Evolutionary conservation across 2,888 invertebrate genomes (phyloP), one percentile per base, ranked within the genome.

Genomic region (Oasisia sp.): DNA sequence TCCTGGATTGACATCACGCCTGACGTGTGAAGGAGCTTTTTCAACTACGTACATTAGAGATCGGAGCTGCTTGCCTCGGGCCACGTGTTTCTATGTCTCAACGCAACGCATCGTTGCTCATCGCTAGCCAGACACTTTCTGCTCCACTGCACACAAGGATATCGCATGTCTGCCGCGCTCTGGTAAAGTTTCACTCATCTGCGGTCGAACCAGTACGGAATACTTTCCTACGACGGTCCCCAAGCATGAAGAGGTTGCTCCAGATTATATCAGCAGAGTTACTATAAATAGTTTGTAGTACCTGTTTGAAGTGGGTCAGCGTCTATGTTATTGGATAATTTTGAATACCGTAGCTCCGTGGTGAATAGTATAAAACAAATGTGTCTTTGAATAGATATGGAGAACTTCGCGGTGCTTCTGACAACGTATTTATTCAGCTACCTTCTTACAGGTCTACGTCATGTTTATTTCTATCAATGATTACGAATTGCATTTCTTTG

Each of bases 231-330:
- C 74, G 74, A 74, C 27, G 74, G 14, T 74, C 27, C 19, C 27
- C 74, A 74, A n/a, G 19, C 74, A 74, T 74, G 19, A 74, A 19
- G 4, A 19, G 74, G 74, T 19, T 74, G 74, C 74, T 74, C 74
- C 74, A 74, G 74, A 74, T 74, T 74, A 27, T 74, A 74, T 74
- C 74, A 74, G n/a, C 74, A 74, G n/a, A 74, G 27, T 74, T 74
- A 74, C 74, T 27, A 27, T 38, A 74, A 74, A 74, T 74, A 74
- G 74, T 19, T 2, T 27, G 27, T n/a, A 27, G 27, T 27, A 74
- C n/a, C 74, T 74, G 74, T 19, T 27, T 27, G 74, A 74, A 74
- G 0, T 74, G n/a, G 27, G 19, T 27, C 74, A 19, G n/a, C 74
- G n/a, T 19, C 14, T 50, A 50, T 12, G 14, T 12, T 50, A 50